Evolutionary conservation across 2,888 invertebrate genomes (phyloP).

Genomic region (Meteorus colon): DNA sequence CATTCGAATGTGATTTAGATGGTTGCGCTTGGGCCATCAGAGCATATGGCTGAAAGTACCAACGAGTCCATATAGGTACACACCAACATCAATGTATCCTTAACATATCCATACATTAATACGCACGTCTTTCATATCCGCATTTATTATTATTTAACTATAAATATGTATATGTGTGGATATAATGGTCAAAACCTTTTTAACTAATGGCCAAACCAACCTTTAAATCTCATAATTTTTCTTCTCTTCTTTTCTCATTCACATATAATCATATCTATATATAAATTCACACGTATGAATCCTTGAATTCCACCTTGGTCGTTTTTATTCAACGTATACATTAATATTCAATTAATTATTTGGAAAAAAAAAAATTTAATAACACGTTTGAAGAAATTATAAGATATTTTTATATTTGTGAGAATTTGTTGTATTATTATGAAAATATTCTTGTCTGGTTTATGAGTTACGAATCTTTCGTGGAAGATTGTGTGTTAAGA

Average conservation of each 20-base stretch:
- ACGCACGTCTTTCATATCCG: background rate
- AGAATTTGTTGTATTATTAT: background rate
- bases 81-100: background rate
- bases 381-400: too few species aligned
- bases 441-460: too few species aligned
- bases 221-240: background rate
- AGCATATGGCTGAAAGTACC: conserved; percentile 2
- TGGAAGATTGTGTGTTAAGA: background rate
- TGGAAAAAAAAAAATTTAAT: too few species aligned
- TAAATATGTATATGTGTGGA: conserved; percentile 1
- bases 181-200: background rate
- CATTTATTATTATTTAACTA: background rate
- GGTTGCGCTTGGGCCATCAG: conserved; percentile 4
- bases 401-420: background rate
- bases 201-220: background rate
- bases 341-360: too few species aligned
- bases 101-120: background rate
- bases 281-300: too few species aligned
- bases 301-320: too few species aligned
- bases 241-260: background rate
- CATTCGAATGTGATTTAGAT: conserved; percentile 52
- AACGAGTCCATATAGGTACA: background rate
- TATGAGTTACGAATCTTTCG: too few species aligned
- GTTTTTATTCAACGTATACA: too few species aligned
- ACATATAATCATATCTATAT: background rate